A percentile compares a stretch with the other conserved stretches of the same genome.
Conservation (phyloP, 1,140 invertebrate genomes). For the Rhopalosiphum maidis region DNA sequence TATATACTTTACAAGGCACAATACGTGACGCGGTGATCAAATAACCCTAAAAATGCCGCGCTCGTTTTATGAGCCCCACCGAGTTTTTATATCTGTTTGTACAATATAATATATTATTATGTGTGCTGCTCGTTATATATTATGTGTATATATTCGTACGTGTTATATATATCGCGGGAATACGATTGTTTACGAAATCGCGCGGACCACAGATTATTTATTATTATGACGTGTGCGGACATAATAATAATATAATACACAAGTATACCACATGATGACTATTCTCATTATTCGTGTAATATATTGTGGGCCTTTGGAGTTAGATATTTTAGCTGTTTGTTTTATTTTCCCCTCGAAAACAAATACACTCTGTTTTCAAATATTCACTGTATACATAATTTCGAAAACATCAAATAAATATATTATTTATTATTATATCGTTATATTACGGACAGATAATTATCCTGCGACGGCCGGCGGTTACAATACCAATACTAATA, state of each 20-base stretch:
- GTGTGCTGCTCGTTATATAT: background rate
- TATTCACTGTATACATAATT: background rate
- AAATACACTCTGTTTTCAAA: background rate
- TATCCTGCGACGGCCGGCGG: background rate
- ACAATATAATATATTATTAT: background rate
- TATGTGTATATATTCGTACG: background rate
- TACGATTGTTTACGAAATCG: background rate
- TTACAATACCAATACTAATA: background rate
- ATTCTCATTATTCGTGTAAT: background rate
- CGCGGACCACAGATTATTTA: background rate
- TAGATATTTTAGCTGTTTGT: background rate
- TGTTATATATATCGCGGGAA: background rate
- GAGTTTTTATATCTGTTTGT: background rate
- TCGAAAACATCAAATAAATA: background rate
- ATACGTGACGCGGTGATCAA: slow-evolving; percentile 24
- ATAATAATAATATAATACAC: background rate
- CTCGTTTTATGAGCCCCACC: background rate
- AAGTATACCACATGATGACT: background rate
- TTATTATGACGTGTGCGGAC: background rate
- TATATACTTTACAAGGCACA: background rate
- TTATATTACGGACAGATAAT: background rate
- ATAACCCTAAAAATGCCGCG: background rate
- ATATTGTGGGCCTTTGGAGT: background rate
- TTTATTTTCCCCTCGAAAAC: background rate
- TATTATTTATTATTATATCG: background rate